These are phyloP conservation scores for Hylomyscus alleni DNA, from an alignment of 2,797 vertebrate genomes.

Conservation along the genomic window DNA sequence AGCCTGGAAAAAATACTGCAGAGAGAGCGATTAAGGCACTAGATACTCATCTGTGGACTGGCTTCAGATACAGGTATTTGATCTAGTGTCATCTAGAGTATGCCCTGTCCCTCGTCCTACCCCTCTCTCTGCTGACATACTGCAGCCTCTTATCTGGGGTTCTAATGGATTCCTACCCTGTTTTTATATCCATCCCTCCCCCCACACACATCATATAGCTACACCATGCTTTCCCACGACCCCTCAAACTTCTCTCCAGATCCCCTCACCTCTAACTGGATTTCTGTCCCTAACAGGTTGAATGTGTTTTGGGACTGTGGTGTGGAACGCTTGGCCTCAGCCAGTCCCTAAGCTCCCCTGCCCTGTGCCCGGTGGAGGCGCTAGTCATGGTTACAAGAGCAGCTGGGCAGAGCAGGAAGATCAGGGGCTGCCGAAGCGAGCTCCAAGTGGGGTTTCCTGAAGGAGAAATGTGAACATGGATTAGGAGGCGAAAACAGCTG, in stretches of 20 bases:
- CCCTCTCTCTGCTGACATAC: background rate
- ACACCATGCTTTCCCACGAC: background rate
- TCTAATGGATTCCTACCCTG: background rate
- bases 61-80: conserved; percentile 9
- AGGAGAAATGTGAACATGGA: background rate
- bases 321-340: background rate
- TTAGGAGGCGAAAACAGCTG: background rate
- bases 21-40: background rate
- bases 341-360: background rate
- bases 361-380: background rate
- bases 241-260: background rate
- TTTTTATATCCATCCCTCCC: no score
- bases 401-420: background rate
- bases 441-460: background rate
- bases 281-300: background rate
- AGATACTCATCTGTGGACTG: background rate
- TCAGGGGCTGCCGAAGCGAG: background rate
- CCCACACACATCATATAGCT: background rate
- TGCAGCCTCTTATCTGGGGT: background rate
- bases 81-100: background rate
- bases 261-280: background rate
- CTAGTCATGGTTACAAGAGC: background rate
- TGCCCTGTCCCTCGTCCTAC: background rate
- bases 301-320: background rate
- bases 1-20: background rate